Conservation (phyloP, 1,140 invertebrate species). For the Pseudobourletiella spinata region DNA sequence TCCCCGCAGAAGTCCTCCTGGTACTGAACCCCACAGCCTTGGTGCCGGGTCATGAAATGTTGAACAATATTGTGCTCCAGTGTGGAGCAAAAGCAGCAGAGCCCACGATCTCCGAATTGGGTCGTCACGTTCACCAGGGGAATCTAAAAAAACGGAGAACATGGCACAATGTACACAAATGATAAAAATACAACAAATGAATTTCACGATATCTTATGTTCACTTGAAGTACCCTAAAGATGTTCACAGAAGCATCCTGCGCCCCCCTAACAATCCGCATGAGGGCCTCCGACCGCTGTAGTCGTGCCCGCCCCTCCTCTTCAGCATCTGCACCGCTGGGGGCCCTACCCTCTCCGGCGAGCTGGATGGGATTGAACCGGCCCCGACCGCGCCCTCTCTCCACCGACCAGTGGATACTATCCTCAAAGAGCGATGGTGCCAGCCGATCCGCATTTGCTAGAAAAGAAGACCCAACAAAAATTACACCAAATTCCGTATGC, state of each 20-base stretch:
- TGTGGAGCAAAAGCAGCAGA: constrained; percentile 32
- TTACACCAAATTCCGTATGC: no score
- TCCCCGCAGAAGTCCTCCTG: constrained; percentile 44
- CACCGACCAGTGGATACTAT: background rate
- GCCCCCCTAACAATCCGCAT: constrained; percentile 14
- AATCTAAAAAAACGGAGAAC: constrained; percentile 20
- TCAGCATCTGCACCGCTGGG: background rate
- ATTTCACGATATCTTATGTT: no score
- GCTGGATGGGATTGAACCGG: background rate
- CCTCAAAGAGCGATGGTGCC: background rate
- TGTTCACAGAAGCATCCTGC: background rate
- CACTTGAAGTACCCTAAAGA: constrained; percentile 14
- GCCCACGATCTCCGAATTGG: constrained; percentile 25
- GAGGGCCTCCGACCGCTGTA: constrained; percentile 17
- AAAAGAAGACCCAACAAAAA: no score
- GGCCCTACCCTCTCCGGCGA: background rate
- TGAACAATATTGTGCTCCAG: constrained; percentile 29
- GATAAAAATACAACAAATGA: no score
- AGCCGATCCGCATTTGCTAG: background rate
- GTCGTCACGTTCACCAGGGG: constrained; percentile 28
- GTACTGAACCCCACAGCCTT: constrained; percentile 44
- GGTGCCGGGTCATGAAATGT: constrained; percentile 40
- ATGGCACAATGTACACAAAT: no score
- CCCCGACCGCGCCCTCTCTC: background rate
- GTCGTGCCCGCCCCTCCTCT: constrained; percentile 6